Conservation (phyloP, 2,797 vertebrate species). For the Brachyalestes nurse region DNA sequence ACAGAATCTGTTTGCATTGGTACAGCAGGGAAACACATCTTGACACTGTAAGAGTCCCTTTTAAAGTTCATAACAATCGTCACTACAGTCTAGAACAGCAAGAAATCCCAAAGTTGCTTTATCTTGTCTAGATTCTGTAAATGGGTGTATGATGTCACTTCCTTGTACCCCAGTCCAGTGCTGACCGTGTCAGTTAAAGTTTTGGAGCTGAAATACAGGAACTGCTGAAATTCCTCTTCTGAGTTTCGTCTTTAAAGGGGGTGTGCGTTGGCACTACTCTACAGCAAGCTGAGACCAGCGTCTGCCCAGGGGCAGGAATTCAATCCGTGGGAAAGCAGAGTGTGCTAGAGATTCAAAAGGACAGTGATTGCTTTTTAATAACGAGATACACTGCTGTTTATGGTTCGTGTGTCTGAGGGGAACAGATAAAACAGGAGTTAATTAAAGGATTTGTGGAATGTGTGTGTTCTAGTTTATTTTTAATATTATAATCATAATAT, state of each 20-base stretch:
- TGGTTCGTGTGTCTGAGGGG: not conserved
- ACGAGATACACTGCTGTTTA: slow-evolving; percentile 7
- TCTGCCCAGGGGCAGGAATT: slow-evolving; percentile 39
- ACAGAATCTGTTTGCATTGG: not conserved
- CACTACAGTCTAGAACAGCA: not conserved
- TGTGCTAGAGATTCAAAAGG: slow-evolving; percentile 14
- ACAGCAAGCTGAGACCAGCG: slow-evolving; percentile 46
- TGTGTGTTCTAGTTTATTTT: not conserved
- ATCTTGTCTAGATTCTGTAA: not conserved
- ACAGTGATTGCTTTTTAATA: slow-evolving; percentile 41
- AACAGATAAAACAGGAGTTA: not conserved
- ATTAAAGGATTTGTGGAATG: slow-evolving; percentile 15
- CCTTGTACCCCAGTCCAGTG: not conserved
- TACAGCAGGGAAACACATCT: too few species aligned
- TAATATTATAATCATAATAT: not conserved
- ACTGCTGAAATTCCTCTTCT: slow-evolving; percentile 16
- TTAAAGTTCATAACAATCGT: not conserved
- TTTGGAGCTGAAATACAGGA: slow-evolving; percentile 37
- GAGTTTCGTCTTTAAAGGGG: slow-evolving; percentile 36
- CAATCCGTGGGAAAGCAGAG: slow-evolving; percentile 49
- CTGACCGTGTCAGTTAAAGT: slow-evolving; percentile 26
- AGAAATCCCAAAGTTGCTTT: not conserved
- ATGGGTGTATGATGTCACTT: slow-evolving; percentile 11
- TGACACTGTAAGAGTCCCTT: not conserved
- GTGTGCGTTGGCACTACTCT: slow-evolving; percentile 25